A percentile compares a stretch with the other conserved stretches of the same genome.
Evolutionary conservation across 1,140 invertebrate genomes (phyloP).

Genomic region (Heliconius congener): DNA sequence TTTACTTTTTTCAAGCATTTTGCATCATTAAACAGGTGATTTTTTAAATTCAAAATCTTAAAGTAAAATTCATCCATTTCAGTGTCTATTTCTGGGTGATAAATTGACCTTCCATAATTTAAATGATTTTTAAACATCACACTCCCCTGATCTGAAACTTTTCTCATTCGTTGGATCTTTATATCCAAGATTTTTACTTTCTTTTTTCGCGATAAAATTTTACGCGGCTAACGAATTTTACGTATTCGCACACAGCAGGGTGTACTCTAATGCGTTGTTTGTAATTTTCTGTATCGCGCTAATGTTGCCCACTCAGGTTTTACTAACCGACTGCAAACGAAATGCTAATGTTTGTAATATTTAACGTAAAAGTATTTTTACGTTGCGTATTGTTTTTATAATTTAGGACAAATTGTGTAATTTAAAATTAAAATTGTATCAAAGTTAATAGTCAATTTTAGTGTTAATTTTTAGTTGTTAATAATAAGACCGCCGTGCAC

Average conservation of each 20-base stretch:
- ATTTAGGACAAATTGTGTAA: too few species aligned
- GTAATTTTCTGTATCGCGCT: slow-evolving; percentile 10
- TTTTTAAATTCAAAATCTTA: background rate
- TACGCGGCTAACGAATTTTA: background rate
- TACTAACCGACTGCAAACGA: background rate
- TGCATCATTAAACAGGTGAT: background rate
- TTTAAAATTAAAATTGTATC: background rate
- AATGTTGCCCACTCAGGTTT: slow-evolving; percentile 4
- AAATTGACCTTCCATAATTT: slow-evolving; percentile 11
- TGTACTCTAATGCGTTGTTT: slow-evolving; percentile 3
- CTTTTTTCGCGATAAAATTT: background rate
- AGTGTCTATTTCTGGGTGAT: background rate
- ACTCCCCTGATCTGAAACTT: slow-evolving; percentile 6
- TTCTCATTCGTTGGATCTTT: slow-evolving; percentile 13
- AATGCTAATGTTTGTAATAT: background rate
- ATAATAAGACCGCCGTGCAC: too few species aligned
- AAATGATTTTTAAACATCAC: slow-evolving; percentile 7
- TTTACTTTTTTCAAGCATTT: background rate
- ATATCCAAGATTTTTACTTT: slow-evolving; percentile 3
- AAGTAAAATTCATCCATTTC: slow-evolving; percentile 6
- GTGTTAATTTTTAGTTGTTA: too few species aligned
- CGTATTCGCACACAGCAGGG: background rate
- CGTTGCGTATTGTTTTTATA: background rate
- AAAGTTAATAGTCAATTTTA: too few species aligned
- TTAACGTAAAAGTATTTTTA: background rate